Base-by-base conservation (phyloP, 1,140 invertebrate genomes). In the Apis laboriosa region DNA sequence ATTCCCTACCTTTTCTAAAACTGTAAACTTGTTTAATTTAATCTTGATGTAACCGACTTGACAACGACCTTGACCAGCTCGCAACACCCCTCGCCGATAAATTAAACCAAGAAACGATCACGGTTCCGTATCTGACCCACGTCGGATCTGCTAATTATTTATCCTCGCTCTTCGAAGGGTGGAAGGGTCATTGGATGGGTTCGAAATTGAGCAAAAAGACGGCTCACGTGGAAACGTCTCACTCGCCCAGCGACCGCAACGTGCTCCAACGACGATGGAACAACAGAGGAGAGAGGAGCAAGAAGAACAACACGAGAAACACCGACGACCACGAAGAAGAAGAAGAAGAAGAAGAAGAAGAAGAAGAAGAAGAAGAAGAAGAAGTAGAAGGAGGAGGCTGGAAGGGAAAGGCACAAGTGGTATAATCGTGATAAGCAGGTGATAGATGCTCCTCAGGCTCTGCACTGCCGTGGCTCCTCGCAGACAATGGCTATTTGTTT, bases 371-470 rank as follows among this genome's bases (percentile, higher is more conserved):
- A 63, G 72, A 60, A 15, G 34, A 43, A 77, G 17, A 56, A 63
- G 72, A 60, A 15, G 24, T 49, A 77, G 55, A 24, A 80, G 83
- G 72, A 53, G 77, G 63, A 76, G 77, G 72, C 84, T 88, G 87
- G 87, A 85, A 90, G 89, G 84, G 87, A 90, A 88, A 90, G 90
- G 90, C 87, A 84, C 88, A 90, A 93, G 92, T 92, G 92, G 93
- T 93, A 94, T 93, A 94, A 94, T 94, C 93, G 90, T 94, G 93
- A 94, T 94, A 94, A 94, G 93, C 93, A 93, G 93, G 93, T 94
- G 93, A 94, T 94, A 94, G 93, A 94, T 94, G 93, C 92, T 90
- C 92, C 90, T 92, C 84, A 86, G 91, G 90, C 91, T 88, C 89
- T 91, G 80, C 93, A 92, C 90, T 91, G 93, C 90, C 86, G 85